Conservation (phyloP, 2,797 vertebrate genomes). For the Emys orbicularis region DNA sequence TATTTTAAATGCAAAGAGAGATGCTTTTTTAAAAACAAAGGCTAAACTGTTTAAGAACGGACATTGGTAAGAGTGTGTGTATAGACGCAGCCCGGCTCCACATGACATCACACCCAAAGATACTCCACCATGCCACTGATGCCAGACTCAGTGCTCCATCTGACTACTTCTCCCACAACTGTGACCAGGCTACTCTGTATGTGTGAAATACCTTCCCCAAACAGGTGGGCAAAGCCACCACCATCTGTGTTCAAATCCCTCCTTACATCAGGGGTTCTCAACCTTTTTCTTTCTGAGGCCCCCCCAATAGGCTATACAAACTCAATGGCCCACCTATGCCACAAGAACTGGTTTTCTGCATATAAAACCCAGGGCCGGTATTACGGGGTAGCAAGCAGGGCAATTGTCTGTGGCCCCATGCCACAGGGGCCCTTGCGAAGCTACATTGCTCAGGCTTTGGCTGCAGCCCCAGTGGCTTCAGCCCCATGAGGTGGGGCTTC, state of each 20-base stretch:
- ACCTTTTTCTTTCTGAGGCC: too few relatives aligned
- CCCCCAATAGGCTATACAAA: too few relatives aligned
- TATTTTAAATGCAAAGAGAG: constrained; percentile 69
- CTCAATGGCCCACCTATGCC: too few relatives aligned
- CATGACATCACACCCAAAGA: neutral
- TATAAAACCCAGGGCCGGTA: too few relatives aligned
- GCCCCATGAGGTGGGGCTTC: too few relatives aligned
- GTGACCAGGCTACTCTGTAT: neutral
- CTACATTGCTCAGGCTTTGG: too few relatives aligned
- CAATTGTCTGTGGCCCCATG: too few relatives aligned
- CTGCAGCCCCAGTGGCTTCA: too few relatives aligned
- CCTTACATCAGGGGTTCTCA: neutral
- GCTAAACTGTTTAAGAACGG: constrained; percentile 15
- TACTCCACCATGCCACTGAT: neutral
- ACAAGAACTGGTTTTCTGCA: too few relatives aligned
- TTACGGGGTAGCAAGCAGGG: too few relatives aligned
- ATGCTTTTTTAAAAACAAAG: constrained; percentile 48
- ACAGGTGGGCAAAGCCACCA: neutral
- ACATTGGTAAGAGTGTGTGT: constrained; percentile 10
- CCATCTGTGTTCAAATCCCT: neutral
- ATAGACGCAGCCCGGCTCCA: constrained; percentile 47
- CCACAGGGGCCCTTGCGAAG: too few relatives aligned
- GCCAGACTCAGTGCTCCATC: neutral
- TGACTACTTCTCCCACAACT: neutral
- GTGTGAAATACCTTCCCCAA: neutral